A percentile compares a stretch with the other conserved stretches of the same genome.
These are phyloP conservation scores for Amazona guildingii DNA, from an alignment of 2,113 vertebrate genomes.

Conservation along the genomic window DNA sequence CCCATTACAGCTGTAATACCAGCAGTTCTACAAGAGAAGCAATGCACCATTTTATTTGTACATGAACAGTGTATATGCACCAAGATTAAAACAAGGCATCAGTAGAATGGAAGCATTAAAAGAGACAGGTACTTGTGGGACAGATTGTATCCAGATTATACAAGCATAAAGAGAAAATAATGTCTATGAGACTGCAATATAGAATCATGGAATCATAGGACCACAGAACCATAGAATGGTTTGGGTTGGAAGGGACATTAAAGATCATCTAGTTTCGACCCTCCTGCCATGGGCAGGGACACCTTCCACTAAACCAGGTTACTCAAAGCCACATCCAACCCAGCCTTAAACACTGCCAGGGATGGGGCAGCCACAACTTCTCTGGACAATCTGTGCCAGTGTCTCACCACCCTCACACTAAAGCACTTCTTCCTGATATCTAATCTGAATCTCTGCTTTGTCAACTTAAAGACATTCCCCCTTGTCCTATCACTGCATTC, in stretches of 20 bases:
- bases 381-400: background rate
- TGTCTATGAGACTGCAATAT: background rate
- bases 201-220: background rate
- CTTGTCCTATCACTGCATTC: background rate
- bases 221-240: background rate
- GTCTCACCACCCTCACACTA: background rate
- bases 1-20: background rate
- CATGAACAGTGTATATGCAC: background rate
- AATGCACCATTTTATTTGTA: background rate
- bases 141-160: background rate
- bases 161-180: background rate
- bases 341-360: background rate
- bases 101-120: background rate
- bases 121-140: background rate
- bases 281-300: background rate
- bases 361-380: background rate
- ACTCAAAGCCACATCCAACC: background rate
- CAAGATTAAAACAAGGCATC: background rate
- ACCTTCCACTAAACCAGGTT: background rate
- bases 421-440: background rate
- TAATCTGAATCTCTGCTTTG: background rate
- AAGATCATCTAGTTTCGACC: background rate
- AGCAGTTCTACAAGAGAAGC: background rate
- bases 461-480: background rate
- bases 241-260: background rate